These are phyloP conservation scores for Fundulus diaphanus DNA, from an alignment of 2,797 vertebrate genomes.

Conservation along the genomic window DNA sequence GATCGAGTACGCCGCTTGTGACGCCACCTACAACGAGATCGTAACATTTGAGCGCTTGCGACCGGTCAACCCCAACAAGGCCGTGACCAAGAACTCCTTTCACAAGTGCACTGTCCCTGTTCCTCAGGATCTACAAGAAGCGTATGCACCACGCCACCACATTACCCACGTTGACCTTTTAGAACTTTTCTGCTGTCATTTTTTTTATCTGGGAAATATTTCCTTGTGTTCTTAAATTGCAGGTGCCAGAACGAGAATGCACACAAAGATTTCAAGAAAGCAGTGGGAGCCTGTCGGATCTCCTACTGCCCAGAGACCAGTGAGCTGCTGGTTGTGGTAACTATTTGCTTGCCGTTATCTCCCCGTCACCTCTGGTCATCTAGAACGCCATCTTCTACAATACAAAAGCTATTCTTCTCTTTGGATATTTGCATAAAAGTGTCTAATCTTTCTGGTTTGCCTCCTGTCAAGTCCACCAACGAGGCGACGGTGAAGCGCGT, in stretches of 20 bases:
- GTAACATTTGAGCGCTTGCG: constrained; percentile 97
- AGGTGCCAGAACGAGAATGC: constrained; percentile 94
- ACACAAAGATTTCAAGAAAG: constrained; percentile 99
- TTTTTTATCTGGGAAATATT: background rate
- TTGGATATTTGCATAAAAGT: background rate
- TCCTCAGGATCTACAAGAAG: constrained; percentile 94
- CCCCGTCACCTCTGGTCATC: constrained; percentile 9
- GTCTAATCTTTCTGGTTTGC: constrained; percentile 8
- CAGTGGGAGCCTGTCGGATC: constrained; percentile 92
- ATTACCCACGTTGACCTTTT: background rate
- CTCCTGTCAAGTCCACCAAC: constrained; percentile 87
- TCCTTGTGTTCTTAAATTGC: background rate
- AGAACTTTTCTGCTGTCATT: background rate
- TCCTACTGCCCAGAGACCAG: constrained; percentile 91
- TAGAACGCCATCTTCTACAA: background rate
- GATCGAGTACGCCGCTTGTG: constrained; percentile 98
- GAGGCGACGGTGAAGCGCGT: constrained; percentile 95
- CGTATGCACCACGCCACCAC: constrained; percentile 80
- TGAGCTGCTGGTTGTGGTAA: constrained; percentile 93
- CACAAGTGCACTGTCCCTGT: constrained; percentile 94
- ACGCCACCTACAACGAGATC: constrained; percentile 98
- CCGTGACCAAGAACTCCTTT: constrained; percentile 92
- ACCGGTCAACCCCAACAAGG: constrained; percentile 94
- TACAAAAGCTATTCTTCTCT: background rate
- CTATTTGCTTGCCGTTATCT: constrained; percentile 17